Conservation (phyloP, 2,888 invertebrate species). For the Sceliomorpha sp. region DNA sequence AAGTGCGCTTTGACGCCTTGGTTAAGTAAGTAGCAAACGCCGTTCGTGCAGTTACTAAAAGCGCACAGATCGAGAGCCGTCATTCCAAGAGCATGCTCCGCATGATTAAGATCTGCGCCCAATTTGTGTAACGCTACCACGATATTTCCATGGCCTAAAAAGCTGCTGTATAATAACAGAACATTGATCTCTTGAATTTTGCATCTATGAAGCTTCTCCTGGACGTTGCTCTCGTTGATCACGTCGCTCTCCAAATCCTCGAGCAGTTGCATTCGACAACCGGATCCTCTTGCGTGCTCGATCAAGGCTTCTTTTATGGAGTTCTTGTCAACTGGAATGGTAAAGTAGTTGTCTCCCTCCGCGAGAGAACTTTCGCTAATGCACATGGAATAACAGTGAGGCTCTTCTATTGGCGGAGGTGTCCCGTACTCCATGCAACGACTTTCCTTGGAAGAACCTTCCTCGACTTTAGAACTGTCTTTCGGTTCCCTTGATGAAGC, state of each 20-base stretch:
- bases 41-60: constrained; percentile 88
- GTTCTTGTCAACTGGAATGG: constrained; percentile 79
- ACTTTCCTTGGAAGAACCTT: constrained; percentile 56
- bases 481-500: constrained; percentile 46
- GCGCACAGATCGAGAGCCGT: constrained; percentile 89
- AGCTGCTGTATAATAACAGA: constrained; percentile 88
- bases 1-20: constrained; percentile 84
- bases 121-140: constrained; percentile 84
- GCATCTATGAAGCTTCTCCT: constrained; percentile 82
- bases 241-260: constrained; percentile 88
- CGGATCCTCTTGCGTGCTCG: constrained; percentile 87
- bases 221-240: constrained; percentile 83
- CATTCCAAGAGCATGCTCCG: constrained; percentile 86
- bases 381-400: constrained; percentile 84
- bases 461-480: constrained; percentile 45
- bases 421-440: constrained; percentile 88
- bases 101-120: constrained; percentile 87
- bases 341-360: constrained; percentile 72
- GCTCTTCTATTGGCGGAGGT: constrained; percentile 88
- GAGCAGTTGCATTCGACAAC: constrained; percentile 85
- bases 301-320: constrained; percentile 87
- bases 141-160: constrained; percentile 86
- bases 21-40: constrained; percentile 86
- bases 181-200: constrained; percentile 87
- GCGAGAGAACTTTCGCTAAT: constrained; percentile 90